Evolutionary conservation across 2,888 invertebrate species (phyloP), one percentile per base, ranked within the genome.

Genomic region (Parascotia fuliginaria): DNA sequence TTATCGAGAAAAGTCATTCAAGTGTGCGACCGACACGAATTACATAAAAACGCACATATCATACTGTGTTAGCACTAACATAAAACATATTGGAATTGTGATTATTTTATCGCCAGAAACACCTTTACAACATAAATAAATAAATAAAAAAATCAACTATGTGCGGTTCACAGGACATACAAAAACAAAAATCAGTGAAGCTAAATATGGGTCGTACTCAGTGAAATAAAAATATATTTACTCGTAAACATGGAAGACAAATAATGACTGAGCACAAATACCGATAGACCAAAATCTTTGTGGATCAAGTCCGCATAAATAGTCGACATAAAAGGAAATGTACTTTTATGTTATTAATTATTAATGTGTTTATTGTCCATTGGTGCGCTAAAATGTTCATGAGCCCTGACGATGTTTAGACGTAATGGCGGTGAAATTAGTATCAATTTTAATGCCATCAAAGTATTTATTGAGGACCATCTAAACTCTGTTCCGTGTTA

Each of bases 301-400:
- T 42, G 44, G 50, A 55, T 50, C 54, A 52, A 50, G 51, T 60
- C 57, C 52, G 37, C 45, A 55, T 55, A 43, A 50, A 65, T 49
- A 55, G 55, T 49, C 27, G 12, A 48, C 48, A 53, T 59, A 58
- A 54, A 55, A 55, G 50, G 28, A 64, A 61, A 55, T 45, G 39
- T 56, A 39, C 29, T 53, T 64, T 68, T 61, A 67, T 45, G 42
- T 11, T 38, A 55, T 12, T 55, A 61, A 68, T 60, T 55, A 56
- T 48, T 47, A 45, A 48, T 37, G 31, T 42, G 44, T 60, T 67
- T 65, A 62, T 53, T 55, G 47, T 47, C 40, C 38, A 48, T 50
- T 36, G 42, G 34, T 46, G 37, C 16, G 42, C 32, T 54, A 42
- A 60, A 65, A 65, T 54, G 36, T 67, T 62, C 51, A 67, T 47